Evolutionary conservation across 2,888 invertebrate genomes (phyloP).

Genomic region (Leucozona laternaria): DNA sequence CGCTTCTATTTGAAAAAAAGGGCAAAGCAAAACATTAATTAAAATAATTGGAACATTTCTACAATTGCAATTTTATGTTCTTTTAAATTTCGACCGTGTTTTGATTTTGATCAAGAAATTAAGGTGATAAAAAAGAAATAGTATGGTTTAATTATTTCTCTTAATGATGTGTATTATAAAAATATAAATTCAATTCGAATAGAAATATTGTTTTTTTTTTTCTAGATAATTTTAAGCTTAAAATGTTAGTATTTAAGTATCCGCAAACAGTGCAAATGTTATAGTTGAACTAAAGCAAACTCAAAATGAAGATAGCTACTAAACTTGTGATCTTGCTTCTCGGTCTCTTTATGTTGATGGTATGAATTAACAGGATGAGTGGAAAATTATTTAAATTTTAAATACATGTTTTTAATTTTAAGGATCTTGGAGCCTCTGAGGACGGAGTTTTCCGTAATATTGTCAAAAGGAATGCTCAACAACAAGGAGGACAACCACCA

Average conservation of each 20-base stretch:
- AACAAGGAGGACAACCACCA: conserved; percentile 2
- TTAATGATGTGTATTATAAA: background rate
- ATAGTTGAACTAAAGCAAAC: conserved; percentile 37
- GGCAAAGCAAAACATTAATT: background rate
- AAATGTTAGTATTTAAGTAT: conserved; percentile 48
- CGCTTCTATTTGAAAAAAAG: background rate
- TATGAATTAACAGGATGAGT: background rate
- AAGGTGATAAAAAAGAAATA: background rate
- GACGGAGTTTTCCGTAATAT: conserved; percentile 16
- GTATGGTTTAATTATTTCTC: background rate
- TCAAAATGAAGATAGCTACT: conserved; percentile 53
- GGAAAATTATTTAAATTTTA: background rate
- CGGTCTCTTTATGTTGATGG: conserved; percentile 45
- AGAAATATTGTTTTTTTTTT: background rate
- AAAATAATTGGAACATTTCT: conserved; percentile 4
- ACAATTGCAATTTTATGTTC: background rate
- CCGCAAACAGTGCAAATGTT: background rate
- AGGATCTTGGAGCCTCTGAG: conserved; percentile 30
- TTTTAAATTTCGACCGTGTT: background rate
- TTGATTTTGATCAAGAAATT: background rate
- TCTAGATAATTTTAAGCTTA: no score
- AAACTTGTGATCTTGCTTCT: conserved; percentile 48
- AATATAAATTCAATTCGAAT: background rate
- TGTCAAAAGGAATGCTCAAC: conserved; percentile 34
- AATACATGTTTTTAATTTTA: background rate